These are phyloP conservation scores for Panzeria rudis DNA, from an alignment of 2,888 invertebrate genomes.

Conservation along the genomic window DNA sequence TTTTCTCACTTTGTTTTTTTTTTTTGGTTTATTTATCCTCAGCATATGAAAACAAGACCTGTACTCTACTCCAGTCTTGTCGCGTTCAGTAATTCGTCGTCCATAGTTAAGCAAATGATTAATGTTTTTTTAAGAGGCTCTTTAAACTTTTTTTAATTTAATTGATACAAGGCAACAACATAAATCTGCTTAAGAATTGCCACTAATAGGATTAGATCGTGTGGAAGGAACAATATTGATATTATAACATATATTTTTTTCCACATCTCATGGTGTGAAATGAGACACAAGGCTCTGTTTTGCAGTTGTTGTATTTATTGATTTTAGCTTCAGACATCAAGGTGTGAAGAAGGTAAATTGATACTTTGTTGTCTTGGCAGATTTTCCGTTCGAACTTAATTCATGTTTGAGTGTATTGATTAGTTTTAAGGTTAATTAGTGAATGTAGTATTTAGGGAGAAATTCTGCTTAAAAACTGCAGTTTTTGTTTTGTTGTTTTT, in stretches of 20 bases:
- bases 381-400: conserved; percentile 38
- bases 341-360: conserved; percentile 69
- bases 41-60: not conserved
- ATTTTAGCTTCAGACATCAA: conserved; percentile 47
- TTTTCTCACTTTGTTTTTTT: conserved; percentile 60
- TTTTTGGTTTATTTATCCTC: not conserved
- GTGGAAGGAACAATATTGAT: conserved; percentile 52
- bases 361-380: conserved; percentile 43
- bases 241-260: conserved; percentile 34
- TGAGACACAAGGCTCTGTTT: conserved; percentile 41
- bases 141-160: conserved; percentile 77
- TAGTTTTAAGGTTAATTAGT: conserved; percentile 66
- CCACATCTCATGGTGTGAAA: conserved; percentile 55
- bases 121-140: conserved; percentile 83
- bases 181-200: conserved; percentile 81
- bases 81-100: conserved; percentile 52
- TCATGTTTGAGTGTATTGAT: conserved; percentile 56
- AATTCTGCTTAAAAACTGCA: conserved; percentile 62
- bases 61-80: conserved; percentile 39
- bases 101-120: conserved; percentile 82
- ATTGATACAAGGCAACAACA: conserved; percentile 80
- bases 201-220: conserved; percentile 80
- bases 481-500: conserved; percentile 35
- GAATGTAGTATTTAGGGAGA: conserved; percentile 38
- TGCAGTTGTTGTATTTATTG: conserved; percentile 38